These are phyloP conservation scores for Aelia acuminata DNA, from an alignment of 2,888 invertebrate species.

Conservation along the genomic window DNA sequence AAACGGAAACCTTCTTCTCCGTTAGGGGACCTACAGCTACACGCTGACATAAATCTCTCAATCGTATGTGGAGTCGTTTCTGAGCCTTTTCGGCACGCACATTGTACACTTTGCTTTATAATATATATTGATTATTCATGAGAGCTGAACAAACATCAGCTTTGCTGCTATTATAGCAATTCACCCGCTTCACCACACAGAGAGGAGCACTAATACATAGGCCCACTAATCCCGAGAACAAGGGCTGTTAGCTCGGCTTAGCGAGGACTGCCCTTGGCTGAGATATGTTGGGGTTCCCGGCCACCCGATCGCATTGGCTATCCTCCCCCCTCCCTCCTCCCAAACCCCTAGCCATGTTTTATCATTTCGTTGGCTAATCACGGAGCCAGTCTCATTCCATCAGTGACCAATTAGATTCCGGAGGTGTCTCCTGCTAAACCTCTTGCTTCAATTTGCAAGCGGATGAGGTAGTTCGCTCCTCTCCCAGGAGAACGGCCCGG, in stretches of 20 bases:
- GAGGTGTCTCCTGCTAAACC: slow-evolving; percentile 3
- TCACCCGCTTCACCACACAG: background rate
- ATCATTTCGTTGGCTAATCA: background rate
- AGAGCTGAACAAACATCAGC: background rate
- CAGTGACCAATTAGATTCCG: slow-evolving; percentile 10
- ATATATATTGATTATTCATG: too few species aligned
- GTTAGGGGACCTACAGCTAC: too few species aligned
- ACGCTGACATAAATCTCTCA: too few species aligned
- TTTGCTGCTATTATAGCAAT: background rate
- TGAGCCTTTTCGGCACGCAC: too few species aligned
- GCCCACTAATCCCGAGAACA: background rate
- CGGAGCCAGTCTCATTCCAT: background rate
- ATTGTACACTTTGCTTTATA: too few species aligned
- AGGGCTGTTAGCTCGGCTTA: background rate
- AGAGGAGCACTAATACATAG: background rate
- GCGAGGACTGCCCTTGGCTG: background rate
- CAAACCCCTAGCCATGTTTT: background rate
- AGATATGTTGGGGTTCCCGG: background rate
- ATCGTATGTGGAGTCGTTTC: too few species aligned
- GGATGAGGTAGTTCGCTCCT: background rate
- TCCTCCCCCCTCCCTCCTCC: too few species aligned
- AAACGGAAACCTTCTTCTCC: too few species aligned
- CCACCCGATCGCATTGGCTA: background rate
- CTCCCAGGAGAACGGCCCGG: background rate
- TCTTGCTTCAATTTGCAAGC: background rate